Evolutionary conservation across 2,888 invertebrate genomes (phyloP).

Genomic region (Stomorhina lunata): DNA sequence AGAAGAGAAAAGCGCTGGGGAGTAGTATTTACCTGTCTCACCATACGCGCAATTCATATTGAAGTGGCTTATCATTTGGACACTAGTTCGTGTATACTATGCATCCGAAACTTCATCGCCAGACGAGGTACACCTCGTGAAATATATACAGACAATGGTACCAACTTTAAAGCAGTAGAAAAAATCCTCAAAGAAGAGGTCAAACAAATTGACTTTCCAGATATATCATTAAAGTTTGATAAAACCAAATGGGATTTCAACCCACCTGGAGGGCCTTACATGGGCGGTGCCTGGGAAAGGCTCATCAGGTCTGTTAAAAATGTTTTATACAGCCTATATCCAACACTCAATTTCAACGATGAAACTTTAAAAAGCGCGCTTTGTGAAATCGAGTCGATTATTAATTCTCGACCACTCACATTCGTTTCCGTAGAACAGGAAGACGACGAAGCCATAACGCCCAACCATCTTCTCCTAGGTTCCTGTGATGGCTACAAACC

Average conservation of each 20-base stretch:
- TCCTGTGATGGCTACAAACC: constrained; percentile 1
- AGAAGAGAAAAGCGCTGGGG: constrained; percentile 64
- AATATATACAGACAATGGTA: constrained; percentile 54
- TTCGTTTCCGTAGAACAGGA: not conserved
- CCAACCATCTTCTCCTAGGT: not conserved
- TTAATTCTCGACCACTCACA: not conserved
- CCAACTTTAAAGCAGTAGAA: constrained; percentile 48
- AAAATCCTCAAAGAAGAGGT: not conserved
- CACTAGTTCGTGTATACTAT: constrained; percentile 59
- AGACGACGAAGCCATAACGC: constrained; percentile 11
- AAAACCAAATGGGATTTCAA: not conserved
- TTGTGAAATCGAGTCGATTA: not conserved
- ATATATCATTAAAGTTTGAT: too few relatives aligned
- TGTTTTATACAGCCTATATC: not conserved
- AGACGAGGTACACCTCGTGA: constrained; percentile 45
- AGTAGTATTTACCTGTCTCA: constrained; percentile 64
- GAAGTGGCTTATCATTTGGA: constrained; percentile 63
- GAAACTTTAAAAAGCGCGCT: not conserved
- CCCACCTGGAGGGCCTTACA: not conserved
- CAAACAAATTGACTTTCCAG: not conserved
- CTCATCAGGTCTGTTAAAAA: not conserved
- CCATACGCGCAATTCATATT: constrained; percentile 57
- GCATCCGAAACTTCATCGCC: constrained; percentile 41
- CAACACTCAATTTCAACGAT: not conserved
- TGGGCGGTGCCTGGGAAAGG: not conserved